phyloP scores from a whole-genome alignment of 2,113 vertebrate genomes.

The Amia ocellicauda region DNA sequence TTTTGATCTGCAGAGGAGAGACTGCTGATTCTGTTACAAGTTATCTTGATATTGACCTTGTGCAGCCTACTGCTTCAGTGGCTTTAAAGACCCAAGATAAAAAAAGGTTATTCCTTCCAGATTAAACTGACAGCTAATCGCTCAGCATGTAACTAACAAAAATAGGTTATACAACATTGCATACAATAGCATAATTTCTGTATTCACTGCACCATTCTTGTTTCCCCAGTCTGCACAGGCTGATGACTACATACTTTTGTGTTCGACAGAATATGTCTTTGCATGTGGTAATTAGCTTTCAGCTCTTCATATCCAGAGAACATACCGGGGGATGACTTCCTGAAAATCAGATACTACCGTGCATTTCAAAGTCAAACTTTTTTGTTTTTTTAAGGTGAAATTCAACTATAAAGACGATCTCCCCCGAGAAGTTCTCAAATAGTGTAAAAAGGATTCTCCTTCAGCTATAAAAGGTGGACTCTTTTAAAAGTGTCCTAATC shows the following conservation, averaged over 20 bases:
- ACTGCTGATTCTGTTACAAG: slow-evolving; percentile 20
- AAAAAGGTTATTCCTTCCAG: slow-evolving; percentile 54
- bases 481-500: slow-evolving; percentile 33
- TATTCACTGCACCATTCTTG: slow-evolving; percentile 9
- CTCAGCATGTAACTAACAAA: slow-evolving; percentile 12
- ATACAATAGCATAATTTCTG: slow-evolving; percentile 21
- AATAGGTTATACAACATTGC: not conserved
- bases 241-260: slow-evolving; percentile 29
- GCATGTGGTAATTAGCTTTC: slow-evolving; percentile 53
- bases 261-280: too few relatives aligned
- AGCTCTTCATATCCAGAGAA: slow-evolving; percentile 14
- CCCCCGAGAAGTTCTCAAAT: too few relatives aligned
- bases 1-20: slow-evolving; percentile 34
- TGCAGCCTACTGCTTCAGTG: slow-evolving; percentile 37
- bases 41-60: slow-evolving; percentile 57
- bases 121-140: slow-evolving; percentile 53
- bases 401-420: too few relatives aligned
- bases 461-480: too few relatives aligned
- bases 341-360: not conserved
- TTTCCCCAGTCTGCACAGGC: not conserved
- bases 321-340: slow-evolving; percentile 28
- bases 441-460: too few relatives aligned
- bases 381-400: too few relatives aligned
- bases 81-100: slow-evolving; percentile 59
- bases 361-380: too few relatives aligned